Conservation (phyloP, 30 jellyfish, hydroid and myxozoan species). For the Pelagia noctiluca region DNA sequence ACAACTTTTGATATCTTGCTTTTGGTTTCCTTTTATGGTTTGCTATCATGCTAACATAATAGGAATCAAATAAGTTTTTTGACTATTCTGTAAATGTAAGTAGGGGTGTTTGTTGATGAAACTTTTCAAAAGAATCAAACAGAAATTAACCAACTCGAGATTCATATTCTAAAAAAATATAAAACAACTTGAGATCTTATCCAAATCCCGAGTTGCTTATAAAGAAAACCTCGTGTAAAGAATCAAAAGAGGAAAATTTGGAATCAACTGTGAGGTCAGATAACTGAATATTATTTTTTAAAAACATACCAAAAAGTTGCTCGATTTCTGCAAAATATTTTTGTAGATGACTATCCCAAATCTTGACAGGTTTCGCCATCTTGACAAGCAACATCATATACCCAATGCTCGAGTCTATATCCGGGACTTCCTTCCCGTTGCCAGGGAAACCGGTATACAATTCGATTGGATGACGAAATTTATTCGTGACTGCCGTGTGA, state of each 20-base stretch:
- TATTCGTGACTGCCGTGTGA: slow-evolving; percentile 19
- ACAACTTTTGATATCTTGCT: too few relatives aligned
- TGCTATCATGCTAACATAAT: too few relatives aligned
- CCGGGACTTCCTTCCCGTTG: slow-evolving; percentile 57
- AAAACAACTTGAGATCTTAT: too few relatives aligned
- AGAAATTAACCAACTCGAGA: too few relatives aligned
- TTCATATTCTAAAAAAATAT: too few relatives aligned
- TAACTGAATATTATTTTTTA: too few relatives aligned
- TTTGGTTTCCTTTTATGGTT: too few relatives aligned
- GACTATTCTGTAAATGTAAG: too few relatives aligned
- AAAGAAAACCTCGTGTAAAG: not conserved
- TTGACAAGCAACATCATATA: slow-evolving; percentile 72
- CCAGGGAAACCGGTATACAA: slow-evolving; percentile 36
- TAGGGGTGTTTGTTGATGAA: too few relatives aligned
- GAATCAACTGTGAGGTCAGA: too few relatives aligned
- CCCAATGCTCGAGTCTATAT: slow-evolving; percentile 74
- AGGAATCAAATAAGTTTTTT: too few relatives aligned
- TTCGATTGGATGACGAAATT: slow-evolving; percentile 57
- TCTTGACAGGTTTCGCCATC: slow-evolving; percentile 63
- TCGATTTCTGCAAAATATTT: slow-evolving; percentile 42
- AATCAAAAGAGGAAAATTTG: not conserved
- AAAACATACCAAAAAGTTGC: slow-evolving; percentile 49
- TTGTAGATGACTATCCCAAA: slow-evolving; percentile 21
- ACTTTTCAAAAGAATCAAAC: too few relatives aligned
- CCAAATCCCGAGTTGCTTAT: not conserved